phyloP scores from a whole-genome alignment of 2,888 invertebrate genomes.

The Agrenia bidenticulata region DNA sequence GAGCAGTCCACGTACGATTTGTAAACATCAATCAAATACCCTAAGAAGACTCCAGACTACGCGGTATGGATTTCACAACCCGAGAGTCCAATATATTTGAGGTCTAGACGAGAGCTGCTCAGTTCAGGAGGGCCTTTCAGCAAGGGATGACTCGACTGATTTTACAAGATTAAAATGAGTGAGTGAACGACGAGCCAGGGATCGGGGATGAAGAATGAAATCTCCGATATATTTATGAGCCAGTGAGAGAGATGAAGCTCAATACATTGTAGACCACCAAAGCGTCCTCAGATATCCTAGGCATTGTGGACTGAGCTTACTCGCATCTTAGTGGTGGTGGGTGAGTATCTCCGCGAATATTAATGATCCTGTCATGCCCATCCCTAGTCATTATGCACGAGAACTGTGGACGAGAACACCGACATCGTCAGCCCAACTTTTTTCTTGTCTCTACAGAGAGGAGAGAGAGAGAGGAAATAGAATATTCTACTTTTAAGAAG shows the following conservation, averaged over 20 bases:
- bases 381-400: slow-evolving; percentile 34
- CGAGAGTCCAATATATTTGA: not conserved
- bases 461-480: not conserved
- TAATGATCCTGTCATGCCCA: slow-evolving; percentile 41
- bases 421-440: not conserved
- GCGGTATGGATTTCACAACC: no score
- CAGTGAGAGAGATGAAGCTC: no score
- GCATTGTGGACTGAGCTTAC: no score
- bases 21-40: no score
- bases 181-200: not conserved
- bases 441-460: not conserved
- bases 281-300: no score
- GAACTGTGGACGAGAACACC: slow-evolving; percentile 4
- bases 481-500: not conserved
- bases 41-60: no score
- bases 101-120: not conserved
- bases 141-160: slow-evolving; percentile 10
- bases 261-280: no score
- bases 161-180: slow-evolving; percentile 10
- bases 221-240: no score
- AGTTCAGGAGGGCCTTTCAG: not conserved
- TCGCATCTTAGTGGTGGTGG: not conserved
- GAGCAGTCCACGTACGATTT: no score
- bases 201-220: no score
- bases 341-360: slow-evolving; percentile 35